Evolutionary conservation across 2,888 invertebrate species (phyloP).

Genomic region (Graphium colonna): DNA sequence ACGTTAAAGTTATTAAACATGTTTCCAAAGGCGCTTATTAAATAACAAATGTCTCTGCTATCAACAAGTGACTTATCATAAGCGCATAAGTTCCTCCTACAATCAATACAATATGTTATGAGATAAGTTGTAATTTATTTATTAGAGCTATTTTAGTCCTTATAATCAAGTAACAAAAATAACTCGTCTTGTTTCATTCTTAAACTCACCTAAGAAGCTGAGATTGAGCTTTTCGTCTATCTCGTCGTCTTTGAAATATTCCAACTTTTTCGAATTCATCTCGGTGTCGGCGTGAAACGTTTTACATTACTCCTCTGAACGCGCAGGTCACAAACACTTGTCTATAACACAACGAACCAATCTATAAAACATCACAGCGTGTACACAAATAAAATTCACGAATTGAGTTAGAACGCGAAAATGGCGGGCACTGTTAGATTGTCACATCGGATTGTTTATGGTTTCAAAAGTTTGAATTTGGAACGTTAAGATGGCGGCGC

Average conservation of each 20-base stretch:
- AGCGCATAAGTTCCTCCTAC: background rate
- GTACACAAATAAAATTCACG: constrained; percentile 10
- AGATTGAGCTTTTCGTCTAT: constrained; percentile 72
- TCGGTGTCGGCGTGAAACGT: constrained; percentile 49
- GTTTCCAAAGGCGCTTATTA: background rate
- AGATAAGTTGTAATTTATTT: constrained; percentile 11
- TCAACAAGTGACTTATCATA: background rate
- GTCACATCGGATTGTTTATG: constrained; percentile 29
- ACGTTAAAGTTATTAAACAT: background rate
- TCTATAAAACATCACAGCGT: constrained; percentile 29
- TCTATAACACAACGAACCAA: constrained; percentile 50
- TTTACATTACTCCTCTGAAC: constrained; percentile 45
- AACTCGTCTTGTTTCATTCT: background rate
- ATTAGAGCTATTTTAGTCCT: constrained; percentile 9
- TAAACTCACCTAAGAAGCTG: constrained; percentile 72
- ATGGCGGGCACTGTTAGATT: constrained; percentile 35
- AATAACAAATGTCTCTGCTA: background rate
- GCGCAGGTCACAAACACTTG: constrained; percentile 67
- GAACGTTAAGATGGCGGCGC: constrained; percentile 48
- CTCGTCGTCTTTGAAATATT: constrained; percentile 68
- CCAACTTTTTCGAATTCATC: constrained; percentile 77
- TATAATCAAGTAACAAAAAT: background rate
- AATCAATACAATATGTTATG: constrained; percentile 16
- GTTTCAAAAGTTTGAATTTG: constrained; percentile 54
- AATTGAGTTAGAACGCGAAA: constrained; percentile 32